Evolutionary conservation across 2,888 invertebrate genomes (phyloP).

Genomic region (Elmis aenea): DNA sequence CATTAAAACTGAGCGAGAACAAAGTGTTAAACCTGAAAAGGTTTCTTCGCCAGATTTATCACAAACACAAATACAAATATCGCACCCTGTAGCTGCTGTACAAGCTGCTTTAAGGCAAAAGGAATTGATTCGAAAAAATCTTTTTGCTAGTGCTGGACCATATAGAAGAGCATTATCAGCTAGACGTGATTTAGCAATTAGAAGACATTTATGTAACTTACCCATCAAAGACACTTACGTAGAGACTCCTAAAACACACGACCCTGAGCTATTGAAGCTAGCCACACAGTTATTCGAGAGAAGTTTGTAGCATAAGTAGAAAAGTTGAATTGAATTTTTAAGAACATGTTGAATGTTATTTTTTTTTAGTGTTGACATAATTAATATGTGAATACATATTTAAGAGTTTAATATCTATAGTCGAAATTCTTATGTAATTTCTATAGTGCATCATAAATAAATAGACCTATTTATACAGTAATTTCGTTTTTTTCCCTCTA

Average conservation of each 20-base stretch:
- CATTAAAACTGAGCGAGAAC: constrained; percentile 4
- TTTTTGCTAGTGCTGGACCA: constrained; percentile 68
- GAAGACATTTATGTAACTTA: constrained; percentile 64
- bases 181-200: constrained; percentile 69
- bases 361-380: no score
- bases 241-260: constrained; percentile 42
- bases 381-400: no score
- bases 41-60: constrained; percentile 31
- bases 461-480: no score
- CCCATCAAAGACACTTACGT: constrained; percentile 55
- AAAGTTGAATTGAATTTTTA: no score
- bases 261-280: constrained; percentile 42
- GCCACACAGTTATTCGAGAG: constrained; percentile 42
- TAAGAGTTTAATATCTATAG: no score
- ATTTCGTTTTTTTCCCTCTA: no score
- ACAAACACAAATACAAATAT: constrained; percentile 29
- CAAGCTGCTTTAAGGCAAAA: constrained; percentile 60
- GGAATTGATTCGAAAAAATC: constrained; percentile 54
- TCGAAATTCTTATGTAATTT: no score
- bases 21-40: constrained; percentile 17
- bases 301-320: constrained; percentile 33
- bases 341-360: no score
- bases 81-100: constrained; percentile 54
- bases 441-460: no score
- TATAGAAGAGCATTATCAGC: constrained; percentile 75